Base-by-base conservation (phyloP, 2,113 vertebrate species). In the Carassius gibelio region DNA sequence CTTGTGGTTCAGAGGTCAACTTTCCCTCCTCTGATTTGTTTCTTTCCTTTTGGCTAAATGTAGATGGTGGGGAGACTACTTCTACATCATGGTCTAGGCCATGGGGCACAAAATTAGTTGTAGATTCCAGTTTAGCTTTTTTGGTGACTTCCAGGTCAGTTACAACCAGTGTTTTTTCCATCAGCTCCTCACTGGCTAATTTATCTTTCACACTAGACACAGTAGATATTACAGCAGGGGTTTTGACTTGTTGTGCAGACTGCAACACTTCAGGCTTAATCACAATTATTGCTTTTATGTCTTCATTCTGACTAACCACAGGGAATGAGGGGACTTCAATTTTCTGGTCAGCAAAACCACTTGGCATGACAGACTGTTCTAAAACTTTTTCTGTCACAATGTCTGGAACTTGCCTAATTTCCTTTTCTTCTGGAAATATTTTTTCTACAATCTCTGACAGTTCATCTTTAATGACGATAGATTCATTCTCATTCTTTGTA, bases 31-130 rank as follows among this genome's bases (percentile, higher is more conserved):
- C 84, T 30, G 42, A 77, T n/a, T 15, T 50, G n/a, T 76, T 76
- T 88, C 69, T 89, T 59, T 87, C 82, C 85, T 89, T 89, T 75
- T 93, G 83, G 84, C 78, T 83, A 87, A 82, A 90, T 90, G 91
- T 87, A 92, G 75, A 78, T 66, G n/a, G 84, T 87, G 87, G 90
- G 89, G 85, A 89, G 80, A 85, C 84, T 89, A 89, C 86, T 87
- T 92, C 75, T 90, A 75, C 89, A 89, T 90, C 50, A 87, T 88
- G 88, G 74, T 87, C 77, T 85, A 74, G 87, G n/a, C 10, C 68
- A 89, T n/a, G 14, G 19, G 45, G 26, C 36, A 36, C 23, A 80
- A 83, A 83, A 85, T 75, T 30, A 87, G 76, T 75, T 88, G 88
- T 86, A 78, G 75, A 75, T 75, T 69, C 57, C n/a, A 5, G 75